Evolutionary conservation across 2,797 vertebrate species (phyloP), one percentile per base, ranked within the genome.

Genomic region (Limnodromus scolopaceus): DNA sequence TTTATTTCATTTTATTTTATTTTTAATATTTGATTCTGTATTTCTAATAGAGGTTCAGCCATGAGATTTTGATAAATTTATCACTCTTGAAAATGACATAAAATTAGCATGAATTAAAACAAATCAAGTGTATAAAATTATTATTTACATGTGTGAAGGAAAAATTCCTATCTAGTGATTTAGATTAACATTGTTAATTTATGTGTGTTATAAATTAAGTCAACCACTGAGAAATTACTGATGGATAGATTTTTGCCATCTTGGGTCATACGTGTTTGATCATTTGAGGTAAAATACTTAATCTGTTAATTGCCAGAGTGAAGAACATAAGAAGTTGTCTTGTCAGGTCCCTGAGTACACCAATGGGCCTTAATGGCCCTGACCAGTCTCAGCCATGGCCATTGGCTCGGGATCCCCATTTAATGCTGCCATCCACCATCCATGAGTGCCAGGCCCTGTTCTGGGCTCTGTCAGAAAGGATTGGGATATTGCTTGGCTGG

Each of bases 91-190:
- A 89, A 94, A 89, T 94, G 23, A 71, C 18, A 75, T 49, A 78
- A 58, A 93, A 70, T 86, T 89, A 93, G 16, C 71, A 80, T n/a
- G 38, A 80, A 82, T 69, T 91, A 53, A 92, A 96, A 64, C 6
- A 87, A 77, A 85, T 71, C 12, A 82, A 93, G 43, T 30, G 6
- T 36, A 80, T 68, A 76, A 41, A 88, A 86, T 83, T 81, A 61
- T 77, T 72, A 55, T 81, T 91, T 92, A 61, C 20, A 60, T 4
- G 23, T 70, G 66, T 27, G 60, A 65, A 94, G 71, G 24, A 93
- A 93, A 94, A 84, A 90, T 49, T 84, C 43, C 77, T 95, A 38
- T 64, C 57, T 18, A 58, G 61, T 53, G 30, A 3, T 92, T 92
- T 91, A 54, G 10, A 54, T 49, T 72, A 76, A 5, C 14, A n/a